phyloP scores from a whole-genome alignment of 2,797 vertebrate genomes.

The Arremon brunneinucha region DNA sequence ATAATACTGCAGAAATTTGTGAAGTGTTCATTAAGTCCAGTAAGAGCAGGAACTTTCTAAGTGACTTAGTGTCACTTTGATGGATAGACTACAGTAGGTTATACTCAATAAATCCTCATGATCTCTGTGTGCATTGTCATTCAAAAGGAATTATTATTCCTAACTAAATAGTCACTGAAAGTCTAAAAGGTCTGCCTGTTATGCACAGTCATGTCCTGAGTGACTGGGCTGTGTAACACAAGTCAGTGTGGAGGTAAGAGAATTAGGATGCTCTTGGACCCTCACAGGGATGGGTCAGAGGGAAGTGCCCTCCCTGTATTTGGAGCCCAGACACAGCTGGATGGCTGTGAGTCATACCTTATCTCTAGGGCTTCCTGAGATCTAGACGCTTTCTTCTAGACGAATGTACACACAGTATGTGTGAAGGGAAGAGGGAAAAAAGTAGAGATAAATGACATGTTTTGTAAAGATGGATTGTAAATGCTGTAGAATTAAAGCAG shows the following conservation, averaged over 20 bases:
- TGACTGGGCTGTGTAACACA: not conserved
- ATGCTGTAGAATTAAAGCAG: not conserved
- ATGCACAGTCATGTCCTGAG: not conserved
- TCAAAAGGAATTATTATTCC: constrained; percentile 43
- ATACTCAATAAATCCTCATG: constrained; percentile 16
- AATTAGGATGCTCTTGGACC: not conserved
- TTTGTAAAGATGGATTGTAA: not conserved
- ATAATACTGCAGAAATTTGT: not conserved
- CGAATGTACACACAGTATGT: not conserved
- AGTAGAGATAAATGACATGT: not conserved
- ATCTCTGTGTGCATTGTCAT: constrained; percentile 20
- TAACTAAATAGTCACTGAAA: constrained; percentile 10
- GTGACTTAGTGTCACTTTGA: constrained; percentile 40
- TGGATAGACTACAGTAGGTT: constrained; percentile 19
- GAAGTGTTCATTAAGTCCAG: constrained; percentile 21
- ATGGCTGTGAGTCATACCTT: not conserved
- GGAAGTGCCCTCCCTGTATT: not conserved
- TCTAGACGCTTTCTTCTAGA: not conserved
- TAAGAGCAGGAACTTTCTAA: not conserved
- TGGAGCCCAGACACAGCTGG: not conserved
- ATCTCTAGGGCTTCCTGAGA: not conserved
- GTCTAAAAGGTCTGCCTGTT: not conserved
- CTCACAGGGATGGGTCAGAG: not conserved
- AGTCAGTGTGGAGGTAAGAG: not conserved
- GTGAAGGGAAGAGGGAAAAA: not conserved